Conservation (phyloP, 2,113 vertebrate species). For the Hippocampus abdominalis region DNA sequence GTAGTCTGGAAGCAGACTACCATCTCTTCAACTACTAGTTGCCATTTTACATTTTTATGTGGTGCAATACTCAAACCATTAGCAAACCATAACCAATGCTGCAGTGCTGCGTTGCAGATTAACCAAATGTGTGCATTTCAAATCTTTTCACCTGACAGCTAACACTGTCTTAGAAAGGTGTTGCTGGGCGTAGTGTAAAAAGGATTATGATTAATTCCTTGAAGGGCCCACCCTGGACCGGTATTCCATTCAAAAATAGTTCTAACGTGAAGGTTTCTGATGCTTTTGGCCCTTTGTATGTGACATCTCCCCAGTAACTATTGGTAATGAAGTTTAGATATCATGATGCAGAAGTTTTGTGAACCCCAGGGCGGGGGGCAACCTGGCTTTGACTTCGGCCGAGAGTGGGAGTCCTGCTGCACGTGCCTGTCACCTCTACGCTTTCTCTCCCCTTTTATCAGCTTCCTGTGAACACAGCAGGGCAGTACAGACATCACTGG, state of each 20-base stretch:
- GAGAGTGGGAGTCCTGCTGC: conserved; percentile 16
- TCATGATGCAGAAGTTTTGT: conserved; percentile 52
- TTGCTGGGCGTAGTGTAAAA: background rate
- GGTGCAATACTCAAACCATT: background rate
- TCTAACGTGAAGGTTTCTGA: conserved; percentile 20
- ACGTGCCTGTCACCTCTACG: conserved; percentile 25
- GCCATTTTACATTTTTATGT: background rate
- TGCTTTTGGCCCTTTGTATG: conserved; percentile 10
- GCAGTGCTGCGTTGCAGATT: background rate
- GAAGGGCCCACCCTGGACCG: background rate
- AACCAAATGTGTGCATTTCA: background rate
- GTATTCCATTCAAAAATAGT: conserved; percentile 2
- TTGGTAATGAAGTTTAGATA: conserved; percentile 51
- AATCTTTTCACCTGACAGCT: background rate
- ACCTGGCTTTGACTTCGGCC: conserved; percentile 18
- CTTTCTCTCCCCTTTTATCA: conserved; percentile 44
- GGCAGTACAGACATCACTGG: conserved; percentile 28
- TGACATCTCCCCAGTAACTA: conserved; percentile 21
- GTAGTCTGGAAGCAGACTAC: too few relatives aligned
- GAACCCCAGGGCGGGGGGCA: conserved; percentile 8
- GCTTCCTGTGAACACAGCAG: conserved; percentile 41
- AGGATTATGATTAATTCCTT: background rate
- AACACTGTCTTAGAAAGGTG: background rate
- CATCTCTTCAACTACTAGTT: background rate
- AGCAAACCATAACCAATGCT: background rate